Base-by-base conservation (phyloP, 2,113 vertebrate genomes). In the Zootoca vivipara region DNA sequence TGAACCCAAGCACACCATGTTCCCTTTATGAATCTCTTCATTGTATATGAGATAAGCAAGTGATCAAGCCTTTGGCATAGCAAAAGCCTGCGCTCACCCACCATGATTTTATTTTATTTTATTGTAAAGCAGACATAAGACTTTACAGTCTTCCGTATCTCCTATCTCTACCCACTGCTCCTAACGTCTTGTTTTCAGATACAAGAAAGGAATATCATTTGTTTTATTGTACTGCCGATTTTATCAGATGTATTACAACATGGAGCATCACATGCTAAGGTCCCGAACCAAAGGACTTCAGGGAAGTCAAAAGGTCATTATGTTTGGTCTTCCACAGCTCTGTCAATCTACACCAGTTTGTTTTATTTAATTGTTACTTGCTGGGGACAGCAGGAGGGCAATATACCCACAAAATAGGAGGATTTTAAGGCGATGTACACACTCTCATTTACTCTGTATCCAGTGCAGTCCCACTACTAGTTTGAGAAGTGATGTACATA, bases 11-110 rank as follows among this genome's bases (percentile, higher is more conserved):
- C 89, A 91, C 74, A 93, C 9, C 40, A 82, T 38, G 83, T 75
- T 93, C 82, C 83, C 93, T 94, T 95, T 93, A 87, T 91, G 90
- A 95, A 94, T 92, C 80, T 93, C 80, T 92, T 79, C 90, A 90
- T 91, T 91, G 87, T 90, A 91, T 92, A 80, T 92, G 83, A 89
- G 62, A 69, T 92, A 95, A 91, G 85, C 89, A 90, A 94, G 69
- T 92, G 92, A 91, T 89, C 87, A 92, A n/a, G 22, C 24, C 30
- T 82, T 87, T 82, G 38, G 38, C 72, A 62, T 62, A 64, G n/a
- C 74, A 87, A 82, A 35, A 87, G 20, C 30, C 7, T 26, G 7
- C 40, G 52, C 15, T 87, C 18, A 18, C 56, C 18, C 28, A 82
- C 4, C 20, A 65, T 24, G 52, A 24, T 15, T 16, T 28, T 78